Evolutionary conservation across 2,797 vertebrate species (phyloP).

Genomic region (Smutsia temminckii): DNA sequence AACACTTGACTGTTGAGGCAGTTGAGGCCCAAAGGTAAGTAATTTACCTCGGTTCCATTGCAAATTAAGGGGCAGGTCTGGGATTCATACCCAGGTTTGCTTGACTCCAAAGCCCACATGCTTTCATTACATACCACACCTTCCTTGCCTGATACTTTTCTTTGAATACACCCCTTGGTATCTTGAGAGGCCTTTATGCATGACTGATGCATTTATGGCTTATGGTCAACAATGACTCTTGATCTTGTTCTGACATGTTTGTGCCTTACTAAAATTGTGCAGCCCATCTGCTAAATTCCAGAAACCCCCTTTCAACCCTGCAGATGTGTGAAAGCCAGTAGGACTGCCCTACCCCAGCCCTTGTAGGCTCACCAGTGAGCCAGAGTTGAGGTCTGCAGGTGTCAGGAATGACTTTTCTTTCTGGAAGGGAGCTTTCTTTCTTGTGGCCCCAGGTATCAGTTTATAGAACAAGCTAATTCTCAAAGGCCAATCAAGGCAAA

Average conservation of each 20-base stretch:
- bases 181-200: not conserved
- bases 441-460: not conserved
- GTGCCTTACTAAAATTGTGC: not conserved
- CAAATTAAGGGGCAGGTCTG: slow-evolving; percentile 17
- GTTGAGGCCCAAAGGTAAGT: not conserved
- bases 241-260: not conserved
- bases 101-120: not conserved
- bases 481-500: not conserved
- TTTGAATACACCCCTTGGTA: not conserved
- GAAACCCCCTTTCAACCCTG: not conserved
- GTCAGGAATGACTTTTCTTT: not conserved
- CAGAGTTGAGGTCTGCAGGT: not conserved
- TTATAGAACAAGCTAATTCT: not conserved
- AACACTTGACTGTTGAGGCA: not conserved
- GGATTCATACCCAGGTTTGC: not conserved
- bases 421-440: not conserved
- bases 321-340: not conserved
- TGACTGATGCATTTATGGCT: not conserved
- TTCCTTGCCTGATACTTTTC: not conserved
- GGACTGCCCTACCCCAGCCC: not conserved
- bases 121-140: not conserved
- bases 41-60: not conserved
- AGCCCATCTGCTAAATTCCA: not conserved
- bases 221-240: not conserved
- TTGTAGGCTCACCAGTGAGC: not conserved